Evolutionary conservation across 2,113 vertebrate genomes (phyloP).

Genomic region (Dasyornis broadbenti): DNA sequence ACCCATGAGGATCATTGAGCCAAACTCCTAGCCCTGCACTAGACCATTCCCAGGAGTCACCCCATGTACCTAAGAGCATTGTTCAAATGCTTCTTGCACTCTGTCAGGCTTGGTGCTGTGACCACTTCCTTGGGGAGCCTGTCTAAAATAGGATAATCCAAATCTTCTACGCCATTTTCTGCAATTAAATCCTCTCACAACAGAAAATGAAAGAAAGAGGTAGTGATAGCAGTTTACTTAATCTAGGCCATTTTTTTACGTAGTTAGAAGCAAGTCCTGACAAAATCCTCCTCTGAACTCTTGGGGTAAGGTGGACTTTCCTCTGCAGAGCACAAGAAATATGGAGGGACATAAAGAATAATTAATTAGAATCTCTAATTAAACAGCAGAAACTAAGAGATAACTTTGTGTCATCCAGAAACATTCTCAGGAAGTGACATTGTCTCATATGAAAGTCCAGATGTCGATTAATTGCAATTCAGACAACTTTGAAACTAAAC

Average conservation of each 20-base stretch:
- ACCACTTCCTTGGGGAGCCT: neutral
- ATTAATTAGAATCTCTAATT: constrained; percentile 33
- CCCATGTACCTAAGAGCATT: neutral
- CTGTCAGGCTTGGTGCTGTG: neutral
- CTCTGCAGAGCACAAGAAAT: neutral
- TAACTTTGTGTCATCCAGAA: constrained; percentile 22
- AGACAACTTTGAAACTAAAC: constrained; percentile 34
- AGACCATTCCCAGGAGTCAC: neutral
- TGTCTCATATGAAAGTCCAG: constrained; percentile 34
- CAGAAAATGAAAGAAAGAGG: neutral
- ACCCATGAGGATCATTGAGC: neutral
- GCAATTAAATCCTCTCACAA: neutral
- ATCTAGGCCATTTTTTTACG: neutral
- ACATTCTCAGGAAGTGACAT: constrained; percentile 35
- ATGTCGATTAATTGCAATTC: constrained; percentile 40
- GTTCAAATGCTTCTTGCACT: neutral
- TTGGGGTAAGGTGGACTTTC: neutral
- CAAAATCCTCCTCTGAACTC: neutral
- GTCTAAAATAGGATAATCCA: neutral
- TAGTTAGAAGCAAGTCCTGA: neutral
- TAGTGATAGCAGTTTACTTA: neutral
- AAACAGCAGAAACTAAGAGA: constrained; percentile 2
- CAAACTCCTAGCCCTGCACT: neutral
- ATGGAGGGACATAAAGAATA: neutral
- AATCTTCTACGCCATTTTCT: neutral